These are phyloP conservation scores for Gymnopithys bicolor DNA, from an alignment of 2,797 vertebrate genomes.

Conservation along the genomic window DNA sequence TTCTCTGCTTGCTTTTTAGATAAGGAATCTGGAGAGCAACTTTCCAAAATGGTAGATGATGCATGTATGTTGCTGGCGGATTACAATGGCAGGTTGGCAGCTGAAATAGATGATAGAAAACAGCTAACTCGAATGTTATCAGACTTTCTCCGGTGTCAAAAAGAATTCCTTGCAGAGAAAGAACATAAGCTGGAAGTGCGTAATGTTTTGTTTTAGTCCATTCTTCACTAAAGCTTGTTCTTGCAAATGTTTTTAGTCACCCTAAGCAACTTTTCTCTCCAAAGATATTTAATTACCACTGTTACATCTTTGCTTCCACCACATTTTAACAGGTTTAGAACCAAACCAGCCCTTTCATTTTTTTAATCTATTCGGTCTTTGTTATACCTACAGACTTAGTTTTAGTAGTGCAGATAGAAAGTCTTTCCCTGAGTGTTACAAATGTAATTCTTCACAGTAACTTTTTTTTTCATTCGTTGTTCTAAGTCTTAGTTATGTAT, in stretches of 20 bases:
- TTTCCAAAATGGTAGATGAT: conserved; percentile 96
- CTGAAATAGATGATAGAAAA: conserved; percentile 96
- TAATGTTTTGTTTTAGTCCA: conserved; percentile 80
- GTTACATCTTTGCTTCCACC: not conserved
- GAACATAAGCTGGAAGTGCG: conserved; percentile 99
- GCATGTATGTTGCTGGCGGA: conserved; percentile 98
- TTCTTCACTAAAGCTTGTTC: conserved; percentile 58
- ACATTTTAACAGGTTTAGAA: not conserved
- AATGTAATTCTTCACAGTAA: not conserved
- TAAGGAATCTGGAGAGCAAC: conserved; percentile 95
- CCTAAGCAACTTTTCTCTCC: conserved; percentile 43
- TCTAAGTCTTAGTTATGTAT: not conserved
- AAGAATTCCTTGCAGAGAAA: conserved; percentile 94
- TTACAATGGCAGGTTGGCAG: conserved; percentile 97
- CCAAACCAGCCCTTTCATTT: not conserved
- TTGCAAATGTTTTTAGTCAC: conserved; percentile 31
- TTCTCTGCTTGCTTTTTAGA: conserved; percentile 80
- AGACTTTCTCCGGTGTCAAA: conserved; percentile 95
- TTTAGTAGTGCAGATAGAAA: not conserved
- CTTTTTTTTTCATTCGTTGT: not conserved
- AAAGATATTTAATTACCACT: not conserved
- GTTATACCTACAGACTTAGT: not conserved
- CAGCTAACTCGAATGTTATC: conserved; percentile 94
- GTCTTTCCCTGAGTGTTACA: not conserved
- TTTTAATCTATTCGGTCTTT: not conserved